A percentile compares a stretch with the other conserved stretches of the same genome.
phyloP scores from a whole-genome alignment of 2,888 invertebrate species.

The Cerceris ruficornis region DNA sequence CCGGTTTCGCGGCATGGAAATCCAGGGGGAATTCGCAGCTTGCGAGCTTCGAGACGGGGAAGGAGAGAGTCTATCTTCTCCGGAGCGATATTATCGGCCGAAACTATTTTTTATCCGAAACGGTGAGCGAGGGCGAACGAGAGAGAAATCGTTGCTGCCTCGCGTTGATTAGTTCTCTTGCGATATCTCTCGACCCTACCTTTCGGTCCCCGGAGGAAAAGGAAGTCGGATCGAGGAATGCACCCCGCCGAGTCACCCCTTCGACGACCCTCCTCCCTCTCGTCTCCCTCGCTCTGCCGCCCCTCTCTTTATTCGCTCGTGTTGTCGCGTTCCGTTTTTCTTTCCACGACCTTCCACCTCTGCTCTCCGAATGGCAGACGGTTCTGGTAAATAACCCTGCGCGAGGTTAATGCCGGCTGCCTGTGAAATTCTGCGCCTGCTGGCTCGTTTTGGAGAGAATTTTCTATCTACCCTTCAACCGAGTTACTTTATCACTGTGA shows the following conservation, averaged over 20 bases:
- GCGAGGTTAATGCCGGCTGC: conserved; percentile 57
- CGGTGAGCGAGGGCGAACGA: conserved; percentile 48
- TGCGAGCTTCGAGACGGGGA: conserved; percentile 2
- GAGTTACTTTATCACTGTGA: too few species aligned
- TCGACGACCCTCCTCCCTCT: conserved; percentile 25
- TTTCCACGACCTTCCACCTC: conserved; percentile 28
- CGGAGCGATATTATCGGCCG: conserved; percentile 68
- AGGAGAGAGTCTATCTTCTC: conserved; percentile 52
- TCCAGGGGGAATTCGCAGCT: conserved; percentile 29
- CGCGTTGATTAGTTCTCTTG: conserved; percentile 75
- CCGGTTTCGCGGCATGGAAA: conserved; percentile 1
- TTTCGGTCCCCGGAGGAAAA: conserved; percentile 63
- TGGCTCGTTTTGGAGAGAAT: conserved; percentile 9
- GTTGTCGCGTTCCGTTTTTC: conserved; percentile 21
- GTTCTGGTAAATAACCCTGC: conserved; percentile 66
- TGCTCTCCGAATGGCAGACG: conserved; percentile 35
- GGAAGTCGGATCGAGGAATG: conserved; percentile 59
- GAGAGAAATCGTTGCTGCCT: conserved; percentile 69
- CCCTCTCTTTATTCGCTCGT: conserved; percentile 9
- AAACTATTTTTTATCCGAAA: conserved; percentile 66
- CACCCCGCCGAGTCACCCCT: conserved; percentile 42
- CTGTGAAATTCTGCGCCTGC: conserved; percentile 48
- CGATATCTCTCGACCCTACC: conserved; percentile 69
- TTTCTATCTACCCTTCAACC: not conserved
- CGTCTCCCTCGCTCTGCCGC: not conserved